Conservation (phyloP, 2,888 invertebrate genomes). For the Parthenolecanium corni region DNA sequence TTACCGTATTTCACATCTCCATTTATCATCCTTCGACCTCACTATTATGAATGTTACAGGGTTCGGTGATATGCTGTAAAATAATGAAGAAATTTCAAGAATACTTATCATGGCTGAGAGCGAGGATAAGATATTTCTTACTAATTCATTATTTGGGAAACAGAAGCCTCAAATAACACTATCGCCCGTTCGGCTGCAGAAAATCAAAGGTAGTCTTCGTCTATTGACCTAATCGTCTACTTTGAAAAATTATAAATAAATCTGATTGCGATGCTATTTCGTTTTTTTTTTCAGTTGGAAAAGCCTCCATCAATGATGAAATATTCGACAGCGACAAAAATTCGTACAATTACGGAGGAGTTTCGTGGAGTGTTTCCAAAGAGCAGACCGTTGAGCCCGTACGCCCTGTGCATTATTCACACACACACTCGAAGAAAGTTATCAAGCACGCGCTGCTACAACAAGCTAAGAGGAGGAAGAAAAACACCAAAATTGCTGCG, state of each 20-base stretch:
- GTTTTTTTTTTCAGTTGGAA: neutral
- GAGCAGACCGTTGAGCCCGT: conserved; percentile 27
- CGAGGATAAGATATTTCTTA: conserved; percentile 24
- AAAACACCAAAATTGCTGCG: conserved; percentile 60
- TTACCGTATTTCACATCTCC: too few relatives aligned
- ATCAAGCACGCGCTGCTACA: conserved; percentile 64
- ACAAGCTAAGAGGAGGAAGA: conserved; percentile 64
- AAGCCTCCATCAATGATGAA: conserved; percentile 15
- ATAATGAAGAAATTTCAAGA: conserved; percentile 26
- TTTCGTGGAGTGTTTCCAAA: conserved; percentile 32
- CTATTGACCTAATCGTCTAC: neutral
- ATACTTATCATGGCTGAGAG: conserved; percentile 25
- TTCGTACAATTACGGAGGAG: conserved; percentile 21
- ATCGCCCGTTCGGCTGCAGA: conserved; percentile 21
- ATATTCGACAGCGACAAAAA: conserved; percentile 21
- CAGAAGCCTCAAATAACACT: conserved; percentile 24
- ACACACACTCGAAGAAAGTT: conserved; percentile 50
- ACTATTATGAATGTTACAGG: too few relatives aligned
- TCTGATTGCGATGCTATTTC: neutral
- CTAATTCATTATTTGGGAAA: conserved; percentile 22
- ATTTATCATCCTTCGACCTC: too few relatives aligned
- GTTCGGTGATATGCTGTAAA: conserved; percentile 22
- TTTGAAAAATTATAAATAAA: neutral
- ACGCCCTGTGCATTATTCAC: conserved; percentile 22
- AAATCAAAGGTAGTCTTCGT: conserved; percentile 13